These are phyloP conservation scores for Apodemia hepburni DNA, from an alignment of 2,888 invertebrate species.

Conservation along the genomic window DNA sequence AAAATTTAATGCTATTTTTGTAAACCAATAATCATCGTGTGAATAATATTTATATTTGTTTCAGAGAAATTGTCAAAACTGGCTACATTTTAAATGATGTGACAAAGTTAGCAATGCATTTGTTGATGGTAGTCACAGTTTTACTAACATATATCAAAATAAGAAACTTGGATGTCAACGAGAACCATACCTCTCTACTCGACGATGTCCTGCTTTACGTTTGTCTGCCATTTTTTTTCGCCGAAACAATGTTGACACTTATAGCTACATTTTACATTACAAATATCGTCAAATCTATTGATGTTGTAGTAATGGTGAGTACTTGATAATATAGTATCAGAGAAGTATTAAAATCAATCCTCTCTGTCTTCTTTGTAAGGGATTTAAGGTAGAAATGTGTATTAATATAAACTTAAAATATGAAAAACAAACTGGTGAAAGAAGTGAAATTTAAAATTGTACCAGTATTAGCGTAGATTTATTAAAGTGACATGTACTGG, in stretches of 20 bases:
- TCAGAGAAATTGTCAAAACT: neutral
- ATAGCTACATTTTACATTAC: slow-evolving; percentile 78
- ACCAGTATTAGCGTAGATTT: too few relatives aligned
- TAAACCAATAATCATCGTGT: too few relatives aligned
- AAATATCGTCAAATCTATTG: slow-evolving; percentile 9
- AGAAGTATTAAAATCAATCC: too few relatives aligned
- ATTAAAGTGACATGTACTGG: too few relatives aligned
- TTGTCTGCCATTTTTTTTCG: slow-evolving; percentile 85
- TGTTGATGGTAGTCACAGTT: slow-evolving; percentile 50
- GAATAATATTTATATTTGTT: neutral
- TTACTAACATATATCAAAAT: slow-evolving; percentile 82
- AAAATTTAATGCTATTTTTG: too few relatives aligned
- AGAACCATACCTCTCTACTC: slow-evolving; percentile 80
- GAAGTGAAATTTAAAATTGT: too few relatives aligned
- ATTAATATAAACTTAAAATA: too few relatives aligned
- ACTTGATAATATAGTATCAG: neutral
- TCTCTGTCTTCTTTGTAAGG: too few relatives aligned
- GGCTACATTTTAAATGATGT: slow-evolving; percentile 13
- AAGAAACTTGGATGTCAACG: slow-evolving; percentile 82
- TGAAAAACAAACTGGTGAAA: too few relatives aligned
- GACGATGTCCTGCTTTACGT: slow-evolving; percentile 85
- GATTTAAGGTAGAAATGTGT: too few relatives aligned
- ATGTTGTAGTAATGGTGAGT: slow-evolving; percentile 17
- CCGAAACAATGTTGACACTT: slow-evolving; percentile 84
- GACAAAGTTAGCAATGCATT: slow-evolving; percentile 15